Percentiles rank a stretch among this genome's conserved stretches.
Conservation (phyloP, 2,888 invertebrate species). For the Lochmaea capreae region DNA sequence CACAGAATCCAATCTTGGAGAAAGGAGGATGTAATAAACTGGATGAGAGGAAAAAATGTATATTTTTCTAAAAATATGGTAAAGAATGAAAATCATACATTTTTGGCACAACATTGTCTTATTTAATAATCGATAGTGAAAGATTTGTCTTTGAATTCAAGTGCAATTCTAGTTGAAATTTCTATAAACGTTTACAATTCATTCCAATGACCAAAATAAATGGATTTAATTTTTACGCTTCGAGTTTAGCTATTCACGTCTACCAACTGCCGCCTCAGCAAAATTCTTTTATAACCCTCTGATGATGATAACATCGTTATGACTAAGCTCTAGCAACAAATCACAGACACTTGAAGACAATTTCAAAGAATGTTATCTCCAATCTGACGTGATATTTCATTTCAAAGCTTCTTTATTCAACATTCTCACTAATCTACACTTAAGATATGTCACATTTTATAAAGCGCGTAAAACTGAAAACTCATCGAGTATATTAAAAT, state of each 20-base stretch:
- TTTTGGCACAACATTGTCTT: too few species aligned
- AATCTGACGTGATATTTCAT: conserved; percentile 29
- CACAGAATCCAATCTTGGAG: too few species aligned
- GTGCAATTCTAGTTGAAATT: too few species aligned
- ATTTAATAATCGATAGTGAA: too few species aligned
- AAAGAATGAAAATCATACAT: too few species aligned
- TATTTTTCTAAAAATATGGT: too few species aligned
- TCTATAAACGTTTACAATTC: too few species aligned
- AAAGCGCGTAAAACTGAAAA: neutral
- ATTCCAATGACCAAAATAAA: too few species aligned
- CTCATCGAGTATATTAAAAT: conserved; percentile 6
- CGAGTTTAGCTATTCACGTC: neutral
- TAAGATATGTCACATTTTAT: conserved; percentile 26
- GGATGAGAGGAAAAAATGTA: too few species aligned
- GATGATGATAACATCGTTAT: conserved; percentile 24
- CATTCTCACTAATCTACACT: conserved; percentile 23
- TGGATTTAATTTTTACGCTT: too few species aligned
- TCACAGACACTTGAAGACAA: conserved; percentile 31
- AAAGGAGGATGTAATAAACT: too few species aligned
- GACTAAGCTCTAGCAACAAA: conserved; percentile 24
- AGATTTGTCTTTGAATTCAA: too few species aligned
- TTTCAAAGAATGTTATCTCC: conserved; percentile 32
- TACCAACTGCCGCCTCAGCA: neutral
- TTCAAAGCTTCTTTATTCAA: conserved; percentile 31
- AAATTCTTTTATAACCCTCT: conserved; percentile 23